Conservation (phyloP, 2,797 vertebrate species). For the Hephaestus fuliginosus region DNA sequence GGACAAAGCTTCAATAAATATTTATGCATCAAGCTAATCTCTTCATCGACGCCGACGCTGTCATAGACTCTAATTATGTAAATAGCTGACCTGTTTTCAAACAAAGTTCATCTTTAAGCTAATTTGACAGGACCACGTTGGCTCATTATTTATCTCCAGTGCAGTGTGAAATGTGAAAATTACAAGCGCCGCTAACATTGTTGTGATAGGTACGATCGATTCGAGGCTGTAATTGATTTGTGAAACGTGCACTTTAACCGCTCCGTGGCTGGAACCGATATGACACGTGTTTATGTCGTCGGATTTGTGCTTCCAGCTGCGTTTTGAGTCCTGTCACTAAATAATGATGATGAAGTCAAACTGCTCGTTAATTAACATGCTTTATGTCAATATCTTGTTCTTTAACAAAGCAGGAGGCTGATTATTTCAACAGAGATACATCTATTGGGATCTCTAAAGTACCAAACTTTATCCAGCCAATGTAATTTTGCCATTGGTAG, state of each 20-base stretch:
- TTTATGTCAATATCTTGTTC: not conserved
- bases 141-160: conserved; percentile 20
- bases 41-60: conserved; percentile 14
- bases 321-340: not conserved
- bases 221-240: not conserved
- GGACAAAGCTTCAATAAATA: not conserved
- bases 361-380: not conserved
- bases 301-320: not conserved
- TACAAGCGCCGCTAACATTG: not conserved
- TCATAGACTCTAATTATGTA: conserved; percentile 29
- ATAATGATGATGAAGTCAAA: not conserved
- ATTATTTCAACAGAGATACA: no score
- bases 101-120: conserved; percentile 18
- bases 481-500: not conserved
- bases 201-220: conserved; percentile 15
- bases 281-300: not conserved
- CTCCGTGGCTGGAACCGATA: not conserved
- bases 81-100: conserved; percentile 35
- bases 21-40: conserved; percentile 3
- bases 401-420: no score
- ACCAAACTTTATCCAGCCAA: not conserved
- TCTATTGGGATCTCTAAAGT: no score
- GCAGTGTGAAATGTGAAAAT: conserved; percentile 37
- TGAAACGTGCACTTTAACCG: not conserved
- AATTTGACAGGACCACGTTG: conserved; percentile 5